Percentiles rank a stretch among this genome's conserved stretches.
These are phyloP conservation scores for Lingula anatina DNA, from an alignment of 2,888 invertebrate species.

Conservation along the genomic window DNA sequence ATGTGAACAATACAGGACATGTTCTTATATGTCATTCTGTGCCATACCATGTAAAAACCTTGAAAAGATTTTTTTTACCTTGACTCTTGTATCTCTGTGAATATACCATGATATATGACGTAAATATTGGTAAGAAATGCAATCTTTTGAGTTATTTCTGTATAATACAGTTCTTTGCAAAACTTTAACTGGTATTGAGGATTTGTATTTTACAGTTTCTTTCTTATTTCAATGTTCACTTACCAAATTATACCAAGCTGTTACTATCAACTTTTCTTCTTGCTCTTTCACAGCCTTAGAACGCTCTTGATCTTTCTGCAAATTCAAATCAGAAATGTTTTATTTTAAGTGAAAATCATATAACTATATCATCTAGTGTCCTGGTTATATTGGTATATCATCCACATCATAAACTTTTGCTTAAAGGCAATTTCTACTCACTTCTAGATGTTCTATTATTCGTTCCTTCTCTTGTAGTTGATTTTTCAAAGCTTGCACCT, in stretches of 20 bases:
- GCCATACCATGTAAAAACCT: no score
- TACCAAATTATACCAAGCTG: slow-evolving; percentile 78
- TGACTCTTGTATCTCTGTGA: background rate
- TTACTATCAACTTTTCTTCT: slow-evolving; percentile 79
- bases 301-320: slow-evolving; percentile 58
- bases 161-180: background rate
- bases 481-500: slow-evolving; percentile 55
- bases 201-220: background rate
- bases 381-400: no score
- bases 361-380: no score
- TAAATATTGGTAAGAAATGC: no score
- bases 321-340: background rate
- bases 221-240: slow-evolving; percentile 11
- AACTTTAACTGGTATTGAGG: background rate
- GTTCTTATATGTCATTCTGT: background rate
- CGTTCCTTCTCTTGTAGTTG: slow-evolving; percentile 60
- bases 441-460: slow-evolving; percentile 52
- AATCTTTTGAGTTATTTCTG: no score
- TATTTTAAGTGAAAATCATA: no score
- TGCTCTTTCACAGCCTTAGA: slow-evolving; percentile 61
- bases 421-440: slow-evolving; percentile 15
- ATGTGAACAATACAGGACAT: background rate
- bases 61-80: background rate
- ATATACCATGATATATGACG: background rate
- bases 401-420: no score